Conservation (phyloP, 2,797 vertebrate species). For the Coregonus suidteri region DNA sequence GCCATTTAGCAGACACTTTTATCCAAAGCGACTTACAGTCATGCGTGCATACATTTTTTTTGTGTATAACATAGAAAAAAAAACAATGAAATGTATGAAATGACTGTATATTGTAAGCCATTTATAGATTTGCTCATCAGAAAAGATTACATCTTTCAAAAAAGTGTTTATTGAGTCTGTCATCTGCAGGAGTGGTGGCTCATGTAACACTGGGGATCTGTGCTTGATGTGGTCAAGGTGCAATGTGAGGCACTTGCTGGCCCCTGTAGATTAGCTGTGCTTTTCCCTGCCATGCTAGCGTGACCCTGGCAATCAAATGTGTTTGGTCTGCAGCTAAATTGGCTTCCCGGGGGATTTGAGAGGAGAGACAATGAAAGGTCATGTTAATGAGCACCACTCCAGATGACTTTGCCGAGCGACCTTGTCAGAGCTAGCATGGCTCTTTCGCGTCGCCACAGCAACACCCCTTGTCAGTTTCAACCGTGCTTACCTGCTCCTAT, state of each 20-base stretch:
- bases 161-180: neutral
- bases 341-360: conserved; percentile 34
- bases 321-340: conserved; percentile 42
- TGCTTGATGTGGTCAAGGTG: neutral
- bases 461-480: conserved; percentile 10
- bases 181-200: conserved; percentile 21
- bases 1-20: too few relatives aligned
- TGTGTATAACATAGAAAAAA: neutral
- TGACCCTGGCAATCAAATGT: conserved; percentile 30
- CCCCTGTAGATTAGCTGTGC: conserved; percentile 25
- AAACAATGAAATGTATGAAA: neutral
- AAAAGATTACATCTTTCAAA: neutral
- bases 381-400: conserved; percentile 39
- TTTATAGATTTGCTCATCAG: neutral
- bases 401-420: neutral
- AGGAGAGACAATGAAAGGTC: conserved; percentile 27
- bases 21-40: too few relatives aligned
- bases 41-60: too few relatives aligned
- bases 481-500: conserved; percentile 24
- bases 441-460: conserved; percentile 4
- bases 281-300: conserved; percentile 13
- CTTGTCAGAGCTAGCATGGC: neutral
- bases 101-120: neutral
- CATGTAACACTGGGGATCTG: neutral
- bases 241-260: neutral